Base-by-base conservation (phyloP, 2,113 vertebrate genomes). In the Tragelaphus imberbis region DNA sequence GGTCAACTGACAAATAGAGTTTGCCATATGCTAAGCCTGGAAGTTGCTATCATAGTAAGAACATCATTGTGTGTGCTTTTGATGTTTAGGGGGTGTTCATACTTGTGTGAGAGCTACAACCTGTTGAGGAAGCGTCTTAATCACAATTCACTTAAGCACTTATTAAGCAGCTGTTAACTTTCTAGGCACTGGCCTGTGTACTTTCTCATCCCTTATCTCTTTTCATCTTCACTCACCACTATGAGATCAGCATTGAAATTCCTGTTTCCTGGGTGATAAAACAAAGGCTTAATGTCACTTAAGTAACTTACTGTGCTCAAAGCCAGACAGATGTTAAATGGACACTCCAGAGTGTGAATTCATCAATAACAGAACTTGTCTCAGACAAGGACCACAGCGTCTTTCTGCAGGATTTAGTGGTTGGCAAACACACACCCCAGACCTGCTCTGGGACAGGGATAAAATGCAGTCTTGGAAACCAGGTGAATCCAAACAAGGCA, bases 1-100 rank as follows among this genome's bases (percentile, higher is more conserved):
- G 33, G 10, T 82, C 16, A 0, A 0, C 36, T 11, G 23, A 12
- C 25, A 51, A 5, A 7, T 15, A 9, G 36, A 51, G 17, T 56
- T n/a, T 63, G 28, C 30, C 0, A 0, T 4, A 44, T 44, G 33
- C 79, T 68, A 40, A 82, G 61, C 61, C 81, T 59, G 4, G 65
- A 27, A 10, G 25, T 84, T 84, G 53, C 63, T 44, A 0, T 30
- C 17, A 16, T 44, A 33, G 25, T 9, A 2, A 85, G 65, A 9
- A 58, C 79, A 82, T 88, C 65, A 1, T 27, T 44, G 15, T 55
- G 0, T 5, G 25, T 27, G 15, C 19, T 58, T 47, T 71, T 59
- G 21, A 23, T 56, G 33, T 40, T 81, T 16, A 8, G 16, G 23
- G 47, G 49, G 1, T 85, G 6, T 65, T 58, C 16, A 49, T 33